Base-by-base conservation (phyloP, 2,113 vertebrate species). In the Phrynocephalus versicolor region DNA sequence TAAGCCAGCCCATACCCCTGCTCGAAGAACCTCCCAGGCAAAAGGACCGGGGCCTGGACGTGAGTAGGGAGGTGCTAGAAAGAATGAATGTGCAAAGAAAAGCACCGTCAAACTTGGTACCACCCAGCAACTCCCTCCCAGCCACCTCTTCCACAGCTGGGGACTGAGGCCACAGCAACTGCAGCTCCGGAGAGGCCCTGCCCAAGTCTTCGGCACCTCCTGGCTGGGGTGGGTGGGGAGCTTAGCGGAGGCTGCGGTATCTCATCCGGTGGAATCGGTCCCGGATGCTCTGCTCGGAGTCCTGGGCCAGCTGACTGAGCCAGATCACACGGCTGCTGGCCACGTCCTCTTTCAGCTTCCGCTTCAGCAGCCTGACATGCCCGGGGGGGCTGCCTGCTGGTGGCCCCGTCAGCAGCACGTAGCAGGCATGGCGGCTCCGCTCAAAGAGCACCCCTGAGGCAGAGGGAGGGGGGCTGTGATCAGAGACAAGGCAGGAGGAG, bases 381-480 rank as follows among this genome's bases (percentile, higher is more conserved):
- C 97, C 97, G 0, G 94, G 94, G 0, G 51, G 39, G 18, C 93
- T 88, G 0, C 88, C 6, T 9, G 72, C 65, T 0, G 73, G 78
- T 0, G 97, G 96, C 3, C 97, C 97, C 0, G 89, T 96, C 91
- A 99, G 92, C 79, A 98, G 85, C 87, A 99, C 83, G 7, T 96
- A 98, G 93, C 97, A 97, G n/a, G 98, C 98, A 0, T 99, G 98
- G 9, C 97, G 97, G 80, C 97, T 97, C 0, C 88, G 95, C 94
- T 99, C 98, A 3, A 99, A 93, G 86, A 99, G 94, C 1, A 92
- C 90, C 4, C 94, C 98, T 99, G 89, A 27, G 9, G 51, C 6
- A 27, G 39, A 6, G 39, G 65, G 37, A 5, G 5, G 51, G 39
- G 18, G 21, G 15, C 60, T 21, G 6, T 35, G 14, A 15, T 15